A percentile compares a stretch with the other conserved stretches of the same genome.
phyloP scores from a whole-genome alignment of 2,113 vertebrate species.

The Terrapene triunguis region DNA sequence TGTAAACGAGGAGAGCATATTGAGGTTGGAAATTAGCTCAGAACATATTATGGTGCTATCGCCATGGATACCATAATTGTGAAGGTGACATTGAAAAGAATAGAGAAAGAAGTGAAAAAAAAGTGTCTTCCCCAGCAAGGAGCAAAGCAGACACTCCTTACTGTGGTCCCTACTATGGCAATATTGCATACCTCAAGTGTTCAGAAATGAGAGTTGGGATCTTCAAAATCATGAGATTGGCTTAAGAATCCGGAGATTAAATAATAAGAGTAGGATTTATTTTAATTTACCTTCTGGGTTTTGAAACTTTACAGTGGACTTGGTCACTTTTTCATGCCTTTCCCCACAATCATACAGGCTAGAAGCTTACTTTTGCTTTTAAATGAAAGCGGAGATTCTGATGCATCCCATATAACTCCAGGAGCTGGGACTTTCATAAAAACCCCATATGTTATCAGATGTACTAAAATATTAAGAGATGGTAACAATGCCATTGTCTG shows the following conservation, averaged over 20 bases:
- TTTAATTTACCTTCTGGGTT: background rate
- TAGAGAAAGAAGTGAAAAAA: background rate
- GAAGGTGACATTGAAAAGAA: background rate
- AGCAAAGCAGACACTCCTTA: background rate
- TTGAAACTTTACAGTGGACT: background rate
- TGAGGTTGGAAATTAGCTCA: background rate
- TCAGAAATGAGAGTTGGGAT: background rate
- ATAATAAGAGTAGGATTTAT: background rate
- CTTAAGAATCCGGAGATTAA: background rate
- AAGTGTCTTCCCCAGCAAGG: background rate
- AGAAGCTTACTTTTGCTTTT: background rate
- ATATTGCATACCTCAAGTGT: background rate
- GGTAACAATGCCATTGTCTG: background rate
- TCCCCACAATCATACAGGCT: background rate
- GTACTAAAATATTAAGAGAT: background rate
- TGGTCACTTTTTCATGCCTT: background rate
- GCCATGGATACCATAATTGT: background rate
- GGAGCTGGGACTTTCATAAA: background rate
- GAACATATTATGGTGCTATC: background rate
- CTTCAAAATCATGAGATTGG: background rate
- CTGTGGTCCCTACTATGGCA: background rate
- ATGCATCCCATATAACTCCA: background rate
- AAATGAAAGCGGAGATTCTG: background rate
- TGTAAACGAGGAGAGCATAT: background rate
- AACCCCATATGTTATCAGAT: background rate